Evolutionary conservation across 2,797 vertebrate species (phyloP), one percentile per base, ranked within the genome.

Genomic region (Phataginus tricuspis): DNA sequence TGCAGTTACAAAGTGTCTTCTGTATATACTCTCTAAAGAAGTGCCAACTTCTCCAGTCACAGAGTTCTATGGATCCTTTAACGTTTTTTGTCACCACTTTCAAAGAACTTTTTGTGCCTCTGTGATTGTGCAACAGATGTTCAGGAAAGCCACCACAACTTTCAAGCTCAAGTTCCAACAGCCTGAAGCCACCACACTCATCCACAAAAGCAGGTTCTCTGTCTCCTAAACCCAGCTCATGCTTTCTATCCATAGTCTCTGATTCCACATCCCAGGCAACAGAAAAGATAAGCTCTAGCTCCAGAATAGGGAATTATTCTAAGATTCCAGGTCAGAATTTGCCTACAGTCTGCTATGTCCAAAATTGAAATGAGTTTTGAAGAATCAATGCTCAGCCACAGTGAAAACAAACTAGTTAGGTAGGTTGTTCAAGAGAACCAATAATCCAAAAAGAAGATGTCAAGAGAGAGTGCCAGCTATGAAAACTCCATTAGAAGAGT

Each of bases 1-100:
- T 84, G 51, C 61, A 11, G 78, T 85, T 97, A 96, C 75, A 91
- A 72, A 96, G 72, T 93, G 66, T 34, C 37, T 94, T 27, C 79
- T n/a, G 74, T 0, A 91, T 31, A 80, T 25, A 42, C 1, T 92
- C 71, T 91, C 74, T 86, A 31, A 96, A 91, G 6, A 86, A 91
- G 4, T 83, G 66, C 16, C 55, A 57, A 57, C 51, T 90, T 91
- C 14, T 37, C 25, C 64, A 53, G 27, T 80, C 29, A 88, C 14
- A 77, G 88, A 97, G 42, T 23, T 93, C 85, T 95, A 27, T 34
- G 13, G 90, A 84, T 49, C 68, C 27, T 71, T 91, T 78, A 82
- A 72, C 34, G 61, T 10, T 27, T 72, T 90, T 66, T 57, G 25
- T 53, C 59, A 84, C 45, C 57, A 78, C 13, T 51, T 93, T 45